Conservation (phyloP, 2,888 invertebrate species). For the Aspidapion aeneum region DNA sequence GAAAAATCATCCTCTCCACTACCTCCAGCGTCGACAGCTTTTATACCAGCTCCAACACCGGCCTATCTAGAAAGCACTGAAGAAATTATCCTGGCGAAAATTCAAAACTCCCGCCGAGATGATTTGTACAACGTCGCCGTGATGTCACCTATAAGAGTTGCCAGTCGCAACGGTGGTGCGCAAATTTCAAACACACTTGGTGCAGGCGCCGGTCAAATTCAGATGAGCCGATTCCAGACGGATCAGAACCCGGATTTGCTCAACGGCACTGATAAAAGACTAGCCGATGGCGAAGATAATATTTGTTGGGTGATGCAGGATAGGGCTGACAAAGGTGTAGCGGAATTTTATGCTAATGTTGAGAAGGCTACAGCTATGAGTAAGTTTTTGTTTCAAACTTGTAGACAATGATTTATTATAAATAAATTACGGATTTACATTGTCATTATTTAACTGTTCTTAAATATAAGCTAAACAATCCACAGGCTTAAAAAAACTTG, state of each 20-base stretch:
- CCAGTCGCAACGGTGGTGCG: conserved; percentile 37
- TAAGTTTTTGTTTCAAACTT: too few relatives aligned
- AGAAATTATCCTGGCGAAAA: conserved; percentile 25
- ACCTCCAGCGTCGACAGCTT: conserved; percentile 11
- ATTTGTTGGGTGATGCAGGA: conserved; percentile 2
- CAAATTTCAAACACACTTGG: background rate
- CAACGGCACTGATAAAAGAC: conserved; percentile 62
- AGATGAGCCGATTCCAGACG: conserved; percentile 48
- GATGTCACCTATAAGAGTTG: conserved; percentile 29
- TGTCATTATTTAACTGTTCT: too few relatives aligned
- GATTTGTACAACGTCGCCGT: conserved; percentile 31
- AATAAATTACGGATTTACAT: too few relatives aligned
- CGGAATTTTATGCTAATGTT: conserved; percentile 26
- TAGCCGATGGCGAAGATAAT: conserved; percentile 37
- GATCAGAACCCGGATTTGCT: conserved; percentile 77
- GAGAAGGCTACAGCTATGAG: conserved; percentile 12
- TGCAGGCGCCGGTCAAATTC: conserved; percentile 40
- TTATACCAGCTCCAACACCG: conserved; percentile 18
- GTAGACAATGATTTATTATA: too few relatives aligned
- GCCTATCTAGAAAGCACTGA: conserved; percentile 19
- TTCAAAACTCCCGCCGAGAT: conserved; percentile 22
- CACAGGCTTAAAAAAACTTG: too few relatives aligned
- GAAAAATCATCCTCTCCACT: conserved; percentile 20
- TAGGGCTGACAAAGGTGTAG: conserved; percentile 1
- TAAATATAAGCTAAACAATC: too few relatives aligned